A percentile compares a stretch with the other conserved stretches of the same genome.
phyloP scores from a whole-genome alignment of 64 coral and sea anemone species.

The Platygyra sinensis region DNA sequence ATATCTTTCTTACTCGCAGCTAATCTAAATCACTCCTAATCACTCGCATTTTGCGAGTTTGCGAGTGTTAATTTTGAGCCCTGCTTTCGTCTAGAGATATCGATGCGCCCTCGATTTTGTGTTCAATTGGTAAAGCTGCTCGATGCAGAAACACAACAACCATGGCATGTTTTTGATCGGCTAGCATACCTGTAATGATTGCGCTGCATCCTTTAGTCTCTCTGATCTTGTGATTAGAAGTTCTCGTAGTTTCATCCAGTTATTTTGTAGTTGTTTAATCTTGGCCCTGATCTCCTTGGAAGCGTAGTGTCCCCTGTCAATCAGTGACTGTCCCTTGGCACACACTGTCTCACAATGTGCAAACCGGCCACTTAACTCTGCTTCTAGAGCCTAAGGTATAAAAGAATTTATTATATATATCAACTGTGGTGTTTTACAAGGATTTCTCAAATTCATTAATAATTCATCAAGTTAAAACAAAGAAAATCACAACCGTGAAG shows the following conservation, averaged over 20 bases:
- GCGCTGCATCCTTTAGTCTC: constrained; percentile 94
- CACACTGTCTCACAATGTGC: constrained; percentile 76
- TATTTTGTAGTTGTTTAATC: constrained; percentile 89
- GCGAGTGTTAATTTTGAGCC: no score
- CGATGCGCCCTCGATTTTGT: no score
- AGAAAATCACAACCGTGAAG: no score
- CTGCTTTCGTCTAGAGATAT: no score
- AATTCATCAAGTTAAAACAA: no score
- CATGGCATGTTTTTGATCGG: no score
- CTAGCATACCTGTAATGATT: constrained; percentile 80
- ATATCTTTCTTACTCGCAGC: no score
- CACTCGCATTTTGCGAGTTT: no score
- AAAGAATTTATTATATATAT: neutral
- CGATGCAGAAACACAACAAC: no score
- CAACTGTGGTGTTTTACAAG: neutral
- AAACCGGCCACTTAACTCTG: constrained; percentile 75
- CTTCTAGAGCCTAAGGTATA: constrained; percentile 67
- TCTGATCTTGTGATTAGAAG: constrained; percentile 82
- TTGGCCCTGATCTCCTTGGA: constrained; percentile 95
- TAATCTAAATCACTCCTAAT: no score
- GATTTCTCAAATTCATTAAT: no score
- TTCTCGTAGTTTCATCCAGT: constrained; percentile 87
- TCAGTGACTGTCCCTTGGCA: constrained; percentile 77
- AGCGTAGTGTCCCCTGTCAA: constrained; percentile 81
- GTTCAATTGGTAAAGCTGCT: no score